Evolutionary conservation across 2,888 invertebrate genomes (phyloP).

Genomic region (Melanotus villosus): DNA sequence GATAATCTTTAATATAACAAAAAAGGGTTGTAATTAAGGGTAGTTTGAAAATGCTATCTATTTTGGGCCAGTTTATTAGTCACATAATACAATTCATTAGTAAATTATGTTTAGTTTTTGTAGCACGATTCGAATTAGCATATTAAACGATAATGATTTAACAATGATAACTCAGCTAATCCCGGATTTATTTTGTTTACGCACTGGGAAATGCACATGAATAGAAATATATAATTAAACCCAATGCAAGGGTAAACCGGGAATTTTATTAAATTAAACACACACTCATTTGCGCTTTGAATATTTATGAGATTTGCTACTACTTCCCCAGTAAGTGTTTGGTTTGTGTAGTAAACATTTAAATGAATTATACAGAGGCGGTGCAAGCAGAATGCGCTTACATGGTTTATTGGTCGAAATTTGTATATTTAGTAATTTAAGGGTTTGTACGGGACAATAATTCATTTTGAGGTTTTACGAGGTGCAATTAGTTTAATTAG

Average conservation of each 20-base stretch:
- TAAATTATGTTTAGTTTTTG: constrained; percentile 9
- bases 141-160: constrained; percentile 22
- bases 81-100: too few species aligned
- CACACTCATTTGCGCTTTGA: constrained; percentile 53
- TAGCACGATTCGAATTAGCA: constrained; percentile 9
- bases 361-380: constrained; percentile 28
- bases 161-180: constrained; percentile 30
- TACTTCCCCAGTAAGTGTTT: constrained; percentile 31
- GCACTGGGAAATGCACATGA: constrained; percentile 31
- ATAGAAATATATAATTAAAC: constrained; percentile 38
- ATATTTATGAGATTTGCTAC: constrained; percentile 53
- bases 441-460: too few species aligned
- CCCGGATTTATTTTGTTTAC: constrained; percentile 24
- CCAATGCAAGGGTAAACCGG: constrained; percentile 21
- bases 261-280: constrained; percentile 46
- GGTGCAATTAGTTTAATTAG: too few species aligned
- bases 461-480: too few species aligned
- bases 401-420: not conserved
- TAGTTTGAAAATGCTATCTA: too few species aligned
- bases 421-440: not conserved
- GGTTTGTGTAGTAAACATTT: constrained; percentile 29
- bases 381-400: constrained; percentile 12
- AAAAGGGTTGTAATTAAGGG: too few species aligned
- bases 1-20: too few species aligned
- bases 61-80: too few species aligned